A percentile compares a stretch with the other conserved stretches of the same genome.
These are phyloP conservation scores for Diorhabda sublineata DNA, from an alignment of 1,140 invertebrate genomes.

Conservation along the genomic window DNA sequence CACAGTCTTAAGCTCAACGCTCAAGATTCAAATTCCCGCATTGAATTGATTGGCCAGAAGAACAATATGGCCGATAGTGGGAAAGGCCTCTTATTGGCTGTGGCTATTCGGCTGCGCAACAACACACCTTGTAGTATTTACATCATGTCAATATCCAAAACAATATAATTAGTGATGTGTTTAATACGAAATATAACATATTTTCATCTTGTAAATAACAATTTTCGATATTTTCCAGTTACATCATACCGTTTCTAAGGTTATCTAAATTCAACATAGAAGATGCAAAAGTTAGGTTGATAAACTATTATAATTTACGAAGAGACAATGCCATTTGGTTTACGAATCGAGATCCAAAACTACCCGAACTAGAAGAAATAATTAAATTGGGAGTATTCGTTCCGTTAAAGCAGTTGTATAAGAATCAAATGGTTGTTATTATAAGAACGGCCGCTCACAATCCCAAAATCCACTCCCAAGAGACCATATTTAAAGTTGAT, in stretches of 20 bases:
- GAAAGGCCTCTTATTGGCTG: no score
- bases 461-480: conserved; percentile 52
- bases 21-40: no score
- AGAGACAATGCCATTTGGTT: conserved; percentile 57
- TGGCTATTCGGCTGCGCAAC: no score
- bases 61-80: no score
- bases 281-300: conserved; percentile 55
- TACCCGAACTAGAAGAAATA: conserved; percentile 55
- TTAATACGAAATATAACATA: no score
- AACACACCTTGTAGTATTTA: no score
- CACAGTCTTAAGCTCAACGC: no score
- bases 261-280: conserved; percentile 59
- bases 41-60: no score
- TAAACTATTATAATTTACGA: conserved; percentile 56
- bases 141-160: no score
- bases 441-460: conserved; percentile 55
- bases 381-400: conserved; percentile 57
- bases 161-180: no score
- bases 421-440: conserved; percentile 54
- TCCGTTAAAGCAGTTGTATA: conserved; percentile 50
- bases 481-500: conserved; percentile 57
- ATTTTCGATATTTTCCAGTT: conserved; percentile 35
- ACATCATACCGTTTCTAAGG: conserved; percentile 58
- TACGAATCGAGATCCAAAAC: conserved; percentile 54
- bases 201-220: no score